Percentiles rank a stretch among this genome's conserved stretches.
phyloP scores from a whole-genome alignment of 2,797 vertebrate genomes.

The Mormyrops boulengeri region DNA sequence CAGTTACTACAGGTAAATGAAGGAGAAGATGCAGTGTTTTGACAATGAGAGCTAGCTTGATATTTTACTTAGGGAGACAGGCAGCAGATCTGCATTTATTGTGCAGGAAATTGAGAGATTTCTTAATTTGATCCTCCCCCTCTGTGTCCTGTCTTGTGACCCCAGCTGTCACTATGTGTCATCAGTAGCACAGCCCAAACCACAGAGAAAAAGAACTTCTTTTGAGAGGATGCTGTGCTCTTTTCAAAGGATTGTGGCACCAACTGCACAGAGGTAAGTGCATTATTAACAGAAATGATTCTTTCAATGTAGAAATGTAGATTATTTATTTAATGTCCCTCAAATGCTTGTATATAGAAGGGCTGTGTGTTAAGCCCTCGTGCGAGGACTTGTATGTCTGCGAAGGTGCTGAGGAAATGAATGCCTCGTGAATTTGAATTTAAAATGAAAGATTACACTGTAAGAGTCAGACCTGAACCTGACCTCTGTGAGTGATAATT shows the following conservation, averaged over 20 bases:
- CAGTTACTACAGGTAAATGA: background rate
- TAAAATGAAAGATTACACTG: slow-evolving; percentile 16
- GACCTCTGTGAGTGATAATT: slow-evolving; percentile 60
- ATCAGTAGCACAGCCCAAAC: background rate
- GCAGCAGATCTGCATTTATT: slow-evolving; percentile 16
- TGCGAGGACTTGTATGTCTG: background rate
- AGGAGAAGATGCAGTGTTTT: background rate
- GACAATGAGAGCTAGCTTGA: background rate
- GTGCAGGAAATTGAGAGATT: slow-evolving; percentile 21
- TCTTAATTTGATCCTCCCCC: background rate
- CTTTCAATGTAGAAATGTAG: slow-evolving; percentile 3
- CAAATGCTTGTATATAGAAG: background rate
- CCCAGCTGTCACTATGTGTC: slow-evolving; percentile 5
- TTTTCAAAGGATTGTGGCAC: background rate
- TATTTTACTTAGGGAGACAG: slow-evolving; percentile 6
- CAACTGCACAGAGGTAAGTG: slow-evolving; percentile 20
- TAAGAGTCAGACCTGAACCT: slow-evolving; percentile 33
- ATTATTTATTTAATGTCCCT: background rate
- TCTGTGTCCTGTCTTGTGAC: background rate
- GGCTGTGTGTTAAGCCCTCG: background rate
- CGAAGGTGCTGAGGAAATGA: background rate
- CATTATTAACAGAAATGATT: slow-evolving; percentile 13
- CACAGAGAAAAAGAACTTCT: background rate
- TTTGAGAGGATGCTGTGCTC: background rate
- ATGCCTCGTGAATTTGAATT: background rate